These are phyloP conservation scores for Scomber japonicus DNA, from an alignment of 2,113 vertebrate genomes.

Conservation along the genomic window DNA sequence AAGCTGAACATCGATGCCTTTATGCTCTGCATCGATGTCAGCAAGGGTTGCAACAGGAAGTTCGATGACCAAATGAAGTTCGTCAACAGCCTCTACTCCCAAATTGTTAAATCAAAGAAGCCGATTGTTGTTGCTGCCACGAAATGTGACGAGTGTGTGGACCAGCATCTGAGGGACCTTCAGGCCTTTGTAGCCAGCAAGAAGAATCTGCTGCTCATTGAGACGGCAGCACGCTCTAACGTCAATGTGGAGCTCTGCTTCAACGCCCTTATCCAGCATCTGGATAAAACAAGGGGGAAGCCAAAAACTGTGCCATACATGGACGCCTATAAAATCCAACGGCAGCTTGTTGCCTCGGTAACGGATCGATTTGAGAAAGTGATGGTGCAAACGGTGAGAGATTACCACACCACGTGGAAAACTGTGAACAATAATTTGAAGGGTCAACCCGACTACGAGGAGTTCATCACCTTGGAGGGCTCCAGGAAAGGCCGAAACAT, in stretches of 20 bases:
- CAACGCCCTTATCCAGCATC: conserved; percentile 94
- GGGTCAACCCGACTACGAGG: conserved; percentile 95
- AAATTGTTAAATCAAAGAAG: conserved; percentile 96
- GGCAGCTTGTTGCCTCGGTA: conserved; percentile 92
- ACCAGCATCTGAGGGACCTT: conserved; percentile 97
- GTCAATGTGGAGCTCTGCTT: conserved; percentile 96
- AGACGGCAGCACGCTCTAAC: conserved; percentile 94
- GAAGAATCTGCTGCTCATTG: conserved; percentile 95
- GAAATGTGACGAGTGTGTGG: conserved; percentile 97
- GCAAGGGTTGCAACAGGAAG: conserved; percentile 97
- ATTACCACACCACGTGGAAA: conserved; percentile 98
- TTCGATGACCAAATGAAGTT: conserved; percentile 99
- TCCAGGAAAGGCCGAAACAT: conserved; percentile 94
- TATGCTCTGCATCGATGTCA: conserved; percentile 96
- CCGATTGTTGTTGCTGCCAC: conserved; percentile 96
- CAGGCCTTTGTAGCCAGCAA: conserved; percentile 96
- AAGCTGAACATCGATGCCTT: conserved; percentile 97
- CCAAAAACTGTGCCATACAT: conserved; percentile 97
- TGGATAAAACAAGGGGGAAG: conserved; percentile 97
- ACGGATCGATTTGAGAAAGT: conserved; percentile 96
- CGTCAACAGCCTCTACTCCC: conserved; percentile 95
- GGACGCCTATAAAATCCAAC: conserved; percentile 95
- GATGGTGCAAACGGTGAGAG: conserved; percentile 92
- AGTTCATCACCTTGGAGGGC: conserved; percentile 96
- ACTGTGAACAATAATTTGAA: conserved; percentile 93